These are phyloP conservation scores for Ricordea florida DNA, from an alignment of 92 coral and sea anemone species.

Conservation along the genomic window DNA sequence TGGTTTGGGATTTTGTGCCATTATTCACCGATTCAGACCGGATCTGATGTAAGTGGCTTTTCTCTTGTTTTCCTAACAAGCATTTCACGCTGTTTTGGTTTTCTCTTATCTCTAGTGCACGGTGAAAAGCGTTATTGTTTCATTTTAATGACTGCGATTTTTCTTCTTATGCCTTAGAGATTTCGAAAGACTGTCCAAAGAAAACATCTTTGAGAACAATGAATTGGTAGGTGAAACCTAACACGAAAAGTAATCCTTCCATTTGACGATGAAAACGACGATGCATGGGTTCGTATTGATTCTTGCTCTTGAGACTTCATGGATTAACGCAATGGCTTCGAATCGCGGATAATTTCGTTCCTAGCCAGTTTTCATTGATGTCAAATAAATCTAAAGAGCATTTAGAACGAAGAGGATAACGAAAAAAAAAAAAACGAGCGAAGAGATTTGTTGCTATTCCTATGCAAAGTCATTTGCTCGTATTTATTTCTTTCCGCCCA, in stretches of 20 bases:
- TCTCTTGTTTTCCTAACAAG: background rate
- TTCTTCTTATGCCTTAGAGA: slow-evolving; percentile 63
- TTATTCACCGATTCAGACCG: slow-evolving; percentile 85
- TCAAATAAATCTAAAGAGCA: too few relatives aligned
- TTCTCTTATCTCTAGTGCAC: slow-evolving; percentile 10
- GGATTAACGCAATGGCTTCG: too few relatives aligned
- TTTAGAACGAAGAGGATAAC: too few relatives aligned
- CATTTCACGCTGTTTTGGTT: slow-evolving; percentile 19
- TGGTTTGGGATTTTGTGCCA: slow-evolving; percentile 88
- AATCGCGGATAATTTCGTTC: too few relatives aligned
- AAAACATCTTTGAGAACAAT: slow-evolving; percentile 78
- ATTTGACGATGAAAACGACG: too few relatives aligned
- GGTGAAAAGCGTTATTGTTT: slow-evolving; percentile 5
- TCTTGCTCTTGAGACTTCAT: too few relatives aligned
- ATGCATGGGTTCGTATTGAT: too few relatives aligned
- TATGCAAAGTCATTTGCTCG: too few relatives aligned
- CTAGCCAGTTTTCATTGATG: too few relatives aligned
- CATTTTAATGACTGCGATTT: background rate
- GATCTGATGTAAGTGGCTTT: slow-evolving; percentile 74
- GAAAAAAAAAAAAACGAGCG: too few relatives aligned
- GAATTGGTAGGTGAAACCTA: slow-evolving; percentile 84
- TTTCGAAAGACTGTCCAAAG: slow-evolving; percentile 85
- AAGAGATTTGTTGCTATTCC: too few relatives aligned
- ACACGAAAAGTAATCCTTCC: too few relatives aligned
- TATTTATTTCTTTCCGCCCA: slow-evolving; percentile 8